Evolutionary conservation across 2,797 vertebrate species (phyloP), one percentile per base, ranked within the genome.

Genomic region (Benthosema pterotum): DNA sequence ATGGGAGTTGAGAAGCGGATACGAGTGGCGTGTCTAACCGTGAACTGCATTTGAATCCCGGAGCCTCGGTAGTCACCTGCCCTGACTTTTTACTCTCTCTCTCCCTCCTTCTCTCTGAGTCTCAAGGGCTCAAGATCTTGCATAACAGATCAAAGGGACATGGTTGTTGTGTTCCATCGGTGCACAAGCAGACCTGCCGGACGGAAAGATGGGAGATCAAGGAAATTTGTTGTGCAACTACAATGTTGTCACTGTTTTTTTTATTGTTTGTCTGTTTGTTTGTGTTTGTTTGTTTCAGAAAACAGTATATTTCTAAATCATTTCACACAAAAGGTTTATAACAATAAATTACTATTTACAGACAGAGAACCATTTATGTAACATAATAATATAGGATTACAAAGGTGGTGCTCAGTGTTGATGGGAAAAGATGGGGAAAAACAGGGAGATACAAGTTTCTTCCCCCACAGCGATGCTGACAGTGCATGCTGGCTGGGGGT

Each of bases 21-120:
- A 67, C 51, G 55, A 72, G 73, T 3, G 46, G 8, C 5, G 48
- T 8, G 47, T 25, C 16, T 11, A 46, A 65, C 61, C 67, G 28
- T 80, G 75, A 81, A 82, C 71, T 52, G 67, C 63, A 82, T 85
- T 74, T 71, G 76, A 79, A 83, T 80, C 48, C 55, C 38, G 18
- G 69, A 72, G 68, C 57, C 62, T 63, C 53, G 63, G 51, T 15
- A 52, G 66, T 8, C 53, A 58, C 50, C 72, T 74, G 64, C 52
- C 43, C 48, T 52, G 18, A 52, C 62, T 75, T 66, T 15, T 79
- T 68, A 60, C 42, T 28, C 43, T 53, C 11, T n/a, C 32, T 42
- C n/a, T 52, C 38, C 58, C 13, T 57, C 14, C 13, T 22, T 22
- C 43, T 25, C 13, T 11, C 12, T 15, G 8, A 15, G 19, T 22